A percentile compares a stretch with the other conserved stretches of the same genome.
These are phyloP conservation scores for Cladorhizidae sp. DNA, from an alignment of 37 sponge, comb jelly and placozoan genomes.

Conservation along the genomic window DNA sequence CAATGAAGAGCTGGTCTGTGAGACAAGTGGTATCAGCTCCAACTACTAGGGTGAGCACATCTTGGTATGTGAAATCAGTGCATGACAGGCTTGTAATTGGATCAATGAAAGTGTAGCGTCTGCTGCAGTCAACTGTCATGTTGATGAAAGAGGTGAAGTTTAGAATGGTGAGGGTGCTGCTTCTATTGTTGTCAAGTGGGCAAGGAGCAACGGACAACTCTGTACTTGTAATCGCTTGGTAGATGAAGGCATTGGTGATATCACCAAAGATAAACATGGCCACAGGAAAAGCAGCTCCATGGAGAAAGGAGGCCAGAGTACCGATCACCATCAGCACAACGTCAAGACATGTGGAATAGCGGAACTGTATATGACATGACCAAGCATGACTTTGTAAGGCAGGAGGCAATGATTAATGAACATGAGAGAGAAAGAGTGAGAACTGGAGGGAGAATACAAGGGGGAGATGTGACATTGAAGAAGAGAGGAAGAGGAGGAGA, in stretches of 20 bases:
- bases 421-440: neutral
- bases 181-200: neutral
- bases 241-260: slow-evolving; percentile 52
- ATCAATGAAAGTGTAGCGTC: neutral
- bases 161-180: neutral
- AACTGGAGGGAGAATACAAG: neutral
- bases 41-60: neutral
- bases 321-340: slow-evolving; percentile 63
- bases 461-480: neutral
- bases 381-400: neutral
- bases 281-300: slow-evolving; percentile 67
- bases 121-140: neutral
- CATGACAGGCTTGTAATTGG: neutral
- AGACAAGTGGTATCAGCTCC: neutral
- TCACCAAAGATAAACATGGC: slow-evolving; percentile 72
- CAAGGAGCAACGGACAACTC: neutral
- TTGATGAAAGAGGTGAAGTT: neutral
- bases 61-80: neutral
- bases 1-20: neutral
- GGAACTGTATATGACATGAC: slow-evolving; percentile 48
- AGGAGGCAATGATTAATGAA: neutral
- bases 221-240: slow-evolving; percentile 13
- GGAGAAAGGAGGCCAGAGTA: slow-evolving; percentile 46
- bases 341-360: slow-evolving; percentile 69
- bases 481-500: neutral